Percentiles rank a stretch among this genome's conserved stretches.
Evolutionary conservation across 2,888 invertebrate species (phyloP).

Genomic region (Drosophila rellima): DNA sequence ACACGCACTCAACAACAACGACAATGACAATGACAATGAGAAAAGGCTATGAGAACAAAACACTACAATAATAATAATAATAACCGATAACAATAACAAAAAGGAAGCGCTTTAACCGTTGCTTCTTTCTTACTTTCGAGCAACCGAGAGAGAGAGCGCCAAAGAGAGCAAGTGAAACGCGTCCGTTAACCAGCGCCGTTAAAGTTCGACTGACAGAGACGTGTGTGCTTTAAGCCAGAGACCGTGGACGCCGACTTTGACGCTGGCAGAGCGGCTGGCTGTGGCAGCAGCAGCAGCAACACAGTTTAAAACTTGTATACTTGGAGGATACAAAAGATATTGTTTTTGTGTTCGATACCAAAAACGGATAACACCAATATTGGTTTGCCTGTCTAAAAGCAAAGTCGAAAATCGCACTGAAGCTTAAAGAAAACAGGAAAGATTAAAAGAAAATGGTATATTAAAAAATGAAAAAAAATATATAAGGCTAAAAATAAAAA

Average conservation of each 20-base stretch:
- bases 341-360: no score
- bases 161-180: constrained; percentile 58
- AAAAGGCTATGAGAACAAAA: constrained; percentile 5
- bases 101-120: constrained; percentile 48
- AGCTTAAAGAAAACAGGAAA: no score
- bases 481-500: no score
- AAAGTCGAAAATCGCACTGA: background rate
- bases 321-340: background rate
- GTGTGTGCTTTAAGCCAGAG: constrained; percentile 49
- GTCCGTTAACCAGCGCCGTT: constrained; percentile 72
- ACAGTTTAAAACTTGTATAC: background rate
- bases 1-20: constrained; percentile 52
- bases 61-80: constrained; percentile 4
- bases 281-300: constrained; percentile 6
- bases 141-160: constrained; percentile 10
- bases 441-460: no score
- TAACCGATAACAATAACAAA: constrained; percentile 6
- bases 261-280: constrained; percentile 38
- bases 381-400: background rate
- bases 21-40: constrained; percentile 13
- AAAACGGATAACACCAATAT: background rate
- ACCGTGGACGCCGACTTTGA: constrained; percentile 38
- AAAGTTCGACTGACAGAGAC: constrained; percentile 62
- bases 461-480: no score
- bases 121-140: constrained; percentile 55